These are phyloP conservation scores for Brienomyrus brachyistius DNA, from an alignment of 2,113 vertebrate species.

Conservation along the genomic window DNA sequence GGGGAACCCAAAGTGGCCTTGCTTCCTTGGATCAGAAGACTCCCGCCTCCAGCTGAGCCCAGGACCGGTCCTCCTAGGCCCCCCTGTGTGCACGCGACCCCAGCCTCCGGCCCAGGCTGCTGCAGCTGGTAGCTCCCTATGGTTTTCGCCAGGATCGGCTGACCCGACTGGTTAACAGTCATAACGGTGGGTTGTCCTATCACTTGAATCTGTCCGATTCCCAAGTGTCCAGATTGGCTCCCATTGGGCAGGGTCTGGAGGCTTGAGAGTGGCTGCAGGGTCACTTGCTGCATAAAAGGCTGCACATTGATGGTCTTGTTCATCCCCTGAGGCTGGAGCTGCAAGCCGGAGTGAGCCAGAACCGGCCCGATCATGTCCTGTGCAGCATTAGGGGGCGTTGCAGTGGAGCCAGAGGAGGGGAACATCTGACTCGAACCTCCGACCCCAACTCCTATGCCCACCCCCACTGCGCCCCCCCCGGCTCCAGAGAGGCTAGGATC, in stretches of 20 bases:
- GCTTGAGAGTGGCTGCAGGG: constrained; percentile 84
- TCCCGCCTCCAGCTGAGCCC: constrained; percentile 45
- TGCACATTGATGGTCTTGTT: constrained; percentile 91
- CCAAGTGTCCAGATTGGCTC: constrained; percentile 74
- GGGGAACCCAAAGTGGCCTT: constrained; percentile 67
- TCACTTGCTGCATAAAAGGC: constrained; percentile 87
- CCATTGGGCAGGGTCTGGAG: constrained; percentile 84
- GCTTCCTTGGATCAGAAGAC: constrained; percentile 82
- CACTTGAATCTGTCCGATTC: constrained; percentile 88
- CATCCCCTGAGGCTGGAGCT: constrained; percentile 80
- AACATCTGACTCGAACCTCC: constrained; percentile 74
- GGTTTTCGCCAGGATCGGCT: constrained; percentile 79
- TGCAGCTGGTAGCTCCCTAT: constrained; percentile 81
- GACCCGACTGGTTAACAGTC: constrained; percentile 85
- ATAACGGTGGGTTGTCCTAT: constrained; percentile 87
- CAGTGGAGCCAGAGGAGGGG: constrained; percentile 48
- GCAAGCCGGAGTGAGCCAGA: constrained; percentile 77
- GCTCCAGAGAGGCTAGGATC: constrained; percentile 60
- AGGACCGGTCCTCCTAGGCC: constrained; percentile 61
- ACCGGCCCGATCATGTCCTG: constrained; percentile 80
- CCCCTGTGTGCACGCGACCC: constrained; percentile 62
- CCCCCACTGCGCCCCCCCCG: constrained; percentile 50
- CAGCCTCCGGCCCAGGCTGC: constrained; percentile 64
- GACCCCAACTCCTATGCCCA: constrained; percentile 55
- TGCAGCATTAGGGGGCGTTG: constrained; percentile 50